Base-by-base conservation (phyloP, 1,140 invertebrate genomes). In the Helicoverpa armigera region DNA sequence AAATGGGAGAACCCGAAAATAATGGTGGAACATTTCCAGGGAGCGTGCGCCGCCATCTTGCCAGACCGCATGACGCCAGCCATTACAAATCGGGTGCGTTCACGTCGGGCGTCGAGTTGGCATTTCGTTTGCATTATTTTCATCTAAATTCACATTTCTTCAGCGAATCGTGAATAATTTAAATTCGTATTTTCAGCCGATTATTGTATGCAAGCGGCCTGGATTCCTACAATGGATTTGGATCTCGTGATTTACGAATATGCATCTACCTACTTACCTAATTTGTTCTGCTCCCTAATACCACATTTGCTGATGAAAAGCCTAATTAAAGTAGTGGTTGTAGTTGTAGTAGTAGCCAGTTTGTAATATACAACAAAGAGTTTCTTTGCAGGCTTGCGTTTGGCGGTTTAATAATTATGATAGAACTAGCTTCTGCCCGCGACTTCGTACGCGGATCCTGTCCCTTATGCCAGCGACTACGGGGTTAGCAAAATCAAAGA, bases 41-140 rank as follows among this genome's bases (percentile, higher is more conserved):
- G 81, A 82, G 79, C 81, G 78, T 70, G 53, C 70, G 82, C 85
- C 88, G 89, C 91, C 90, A 93, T 93, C 86, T 93, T 91, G 85
- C 87, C 82, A 94, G 93, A 94, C 93, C 87, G 93, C 92, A 89
- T 94, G 93, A 93, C 93, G 93, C 93, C 92, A 91, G 92, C 93
- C 92, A 91, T 94, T 92, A 89, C 86, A 84, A 91, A 91, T 91
- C 88, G 88, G 84, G 86, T 88, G 87, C 89, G 88, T 86, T 89
- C 87, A 83, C 84, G 78, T 82, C 80, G 75, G 48, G 74, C 58
- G 16, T 23, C 65, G 65, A n/a, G 35, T 70, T 75, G 81, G 31
- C 79, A 50, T 83, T 77, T 85, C 83, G 86, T 80, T 77, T 78
- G 80, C 82, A 85, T 86, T 84, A 88, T 86, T 91, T 87, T 88